phyloP scores from a whole-genome alignment of 2,113 vertebrate species.

The Mastomys natalensis region DNA sequence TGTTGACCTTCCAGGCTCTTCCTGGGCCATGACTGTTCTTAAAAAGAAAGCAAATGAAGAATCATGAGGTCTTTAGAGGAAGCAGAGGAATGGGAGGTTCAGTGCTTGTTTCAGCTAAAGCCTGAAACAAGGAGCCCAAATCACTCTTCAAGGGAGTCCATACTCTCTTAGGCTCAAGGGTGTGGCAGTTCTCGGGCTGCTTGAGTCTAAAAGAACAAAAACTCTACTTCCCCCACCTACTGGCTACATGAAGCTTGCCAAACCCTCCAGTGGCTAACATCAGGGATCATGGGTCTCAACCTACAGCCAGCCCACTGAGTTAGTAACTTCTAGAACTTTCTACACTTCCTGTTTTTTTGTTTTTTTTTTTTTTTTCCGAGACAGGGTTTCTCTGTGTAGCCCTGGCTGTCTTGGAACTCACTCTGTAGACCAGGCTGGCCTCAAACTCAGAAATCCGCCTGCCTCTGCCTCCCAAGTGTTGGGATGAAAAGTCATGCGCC shows the following conservation, averaged over 20 bases:
- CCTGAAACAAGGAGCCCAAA: not conserved
- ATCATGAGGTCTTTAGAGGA: not conserved
- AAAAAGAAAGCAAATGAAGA: not conserved
- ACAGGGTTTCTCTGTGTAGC: no score
- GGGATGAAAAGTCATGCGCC: no score
- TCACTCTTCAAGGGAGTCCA: not conserved
- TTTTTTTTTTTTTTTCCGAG: no score
- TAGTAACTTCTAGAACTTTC: not conserved
- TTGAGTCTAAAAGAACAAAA: not conserved
- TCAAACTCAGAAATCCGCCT: no score
- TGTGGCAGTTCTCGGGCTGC: not conserved
- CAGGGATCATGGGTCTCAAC: fast-evolving
- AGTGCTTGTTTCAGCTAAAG: not conserved
- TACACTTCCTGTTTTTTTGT: no score
- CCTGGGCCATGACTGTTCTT: not conserved
- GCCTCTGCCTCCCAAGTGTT: no score
- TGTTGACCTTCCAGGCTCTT: not conserved
- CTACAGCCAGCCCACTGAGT: fast-evolving
- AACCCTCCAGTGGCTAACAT: not conserved
- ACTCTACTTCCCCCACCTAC: not conserved
- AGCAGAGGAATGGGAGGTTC: not conserved
- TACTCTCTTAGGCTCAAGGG: not conserved
- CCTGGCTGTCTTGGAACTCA: no score
- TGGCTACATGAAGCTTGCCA: not conserved
- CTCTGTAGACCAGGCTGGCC: no score